Evolutionary conservation across 2,888 invertebrate genomes (phyloP).

Genomic region (Dryadula phaetusa): DNA sequence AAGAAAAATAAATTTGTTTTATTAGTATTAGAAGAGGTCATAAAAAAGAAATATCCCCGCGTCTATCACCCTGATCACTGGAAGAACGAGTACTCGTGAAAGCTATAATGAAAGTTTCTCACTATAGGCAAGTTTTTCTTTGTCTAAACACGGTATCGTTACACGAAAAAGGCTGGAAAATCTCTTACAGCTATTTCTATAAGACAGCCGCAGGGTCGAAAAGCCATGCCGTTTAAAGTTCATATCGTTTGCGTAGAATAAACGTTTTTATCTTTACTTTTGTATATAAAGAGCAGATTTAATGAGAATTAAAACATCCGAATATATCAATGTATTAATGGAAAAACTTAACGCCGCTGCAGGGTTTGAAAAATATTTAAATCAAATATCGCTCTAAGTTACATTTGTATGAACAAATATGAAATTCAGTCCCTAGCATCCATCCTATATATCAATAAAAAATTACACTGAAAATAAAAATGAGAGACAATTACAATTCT

Average conservation of each 20-base stretch:
- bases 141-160: constrained; percentile 82
- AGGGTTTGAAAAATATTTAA: too few species aligned
- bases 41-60: constrained; percentile 79
- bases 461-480: background rate
- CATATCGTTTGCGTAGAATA: constrained; percentile 43
- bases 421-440: background rate
- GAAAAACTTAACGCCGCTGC: too few species aligned
- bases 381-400: too few species aligned
- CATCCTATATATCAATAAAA: background rate
- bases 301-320: background rate
- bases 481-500: background rate
- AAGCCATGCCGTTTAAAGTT: constrained; percentile 73
- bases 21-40: constrained; percentile 79
- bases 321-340: too few species aligned
- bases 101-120: constrained; percentile 82
- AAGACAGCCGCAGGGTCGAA: constrained; percentile 59
- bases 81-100: constrained; percentile 78
- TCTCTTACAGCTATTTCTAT: constrained; percentile 75
- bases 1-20: constrained; percentile 80
- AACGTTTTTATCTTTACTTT: background rate
- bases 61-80: constrained; percentile 79
- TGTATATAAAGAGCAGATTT: background rate
- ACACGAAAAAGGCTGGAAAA: constrained; percentile 82
- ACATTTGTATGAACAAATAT: background rate
- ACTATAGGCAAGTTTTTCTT: constrained; percentile 80